These are phyloP conservation scores for Drosophila micromelanica DNA, from an alignment of 1,140 invertebrate genomes.

Conservation along the genomic window DNA sequence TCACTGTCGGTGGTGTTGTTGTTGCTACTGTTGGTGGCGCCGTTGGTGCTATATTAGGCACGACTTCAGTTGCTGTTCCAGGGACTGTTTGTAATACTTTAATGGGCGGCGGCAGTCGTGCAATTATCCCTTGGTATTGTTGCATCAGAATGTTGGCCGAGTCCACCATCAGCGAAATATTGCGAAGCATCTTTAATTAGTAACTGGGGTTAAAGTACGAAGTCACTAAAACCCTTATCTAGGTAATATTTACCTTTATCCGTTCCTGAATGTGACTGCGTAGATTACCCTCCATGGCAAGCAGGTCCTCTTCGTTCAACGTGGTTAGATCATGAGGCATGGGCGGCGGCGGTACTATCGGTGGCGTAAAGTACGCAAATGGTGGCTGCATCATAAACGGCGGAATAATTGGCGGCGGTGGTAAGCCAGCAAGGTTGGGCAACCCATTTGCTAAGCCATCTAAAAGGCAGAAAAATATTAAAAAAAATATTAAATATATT, in stretches of 20 bases:
- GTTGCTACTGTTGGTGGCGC: slow-evolving; percentile 17
- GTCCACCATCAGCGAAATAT: slow-evolving; percentile 95
- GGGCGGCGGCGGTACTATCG: slow-evolving; percentile 88
- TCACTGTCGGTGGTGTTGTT: slow-evolving; percentile 1
- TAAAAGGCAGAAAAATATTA: slow-evolving; percentile 1
- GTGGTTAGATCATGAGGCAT: slow-evolving; percentile 90
- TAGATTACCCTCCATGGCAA: slow-evolving; percentile 94
- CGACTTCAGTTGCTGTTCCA: slow-evolving; percentile 2
- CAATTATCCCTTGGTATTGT: slow-evolving; percentile 90
- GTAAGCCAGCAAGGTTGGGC: slow-evolving; percentile 46
- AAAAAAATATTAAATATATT: too few species aligned
- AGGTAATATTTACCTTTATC: slow-evolving; percentile 86
- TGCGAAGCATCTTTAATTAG: slow-evolving; percentile 86
- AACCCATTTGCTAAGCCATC: slow-evolving; percentile 46
- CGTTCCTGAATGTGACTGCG: slow-evolving; percentile 95
- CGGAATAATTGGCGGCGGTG: slow-evolving; percentile 70
- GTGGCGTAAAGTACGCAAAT: slow-evolving; percentile 85
- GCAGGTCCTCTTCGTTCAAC: slow-evolving; percentile 93
- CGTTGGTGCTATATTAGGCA: not conserved
- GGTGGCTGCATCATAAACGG: slow-evolving; percentile 86
- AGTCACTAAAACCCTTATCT: not conserved
- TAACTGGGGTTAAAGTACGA: not conserved
- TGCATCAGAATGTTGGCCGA: slow-evolving; percentile 95
- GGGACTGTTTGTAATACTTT: slow-evolving; percentile 5
- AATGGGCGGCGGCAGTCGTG: slow-evolving; percentile 57